Percentiles rank a stretch among this genome's conserved stretches.
Conservation (phyloP, 1,140 invertebrate genomes). For the Sycophaga agraensis region DNA sequence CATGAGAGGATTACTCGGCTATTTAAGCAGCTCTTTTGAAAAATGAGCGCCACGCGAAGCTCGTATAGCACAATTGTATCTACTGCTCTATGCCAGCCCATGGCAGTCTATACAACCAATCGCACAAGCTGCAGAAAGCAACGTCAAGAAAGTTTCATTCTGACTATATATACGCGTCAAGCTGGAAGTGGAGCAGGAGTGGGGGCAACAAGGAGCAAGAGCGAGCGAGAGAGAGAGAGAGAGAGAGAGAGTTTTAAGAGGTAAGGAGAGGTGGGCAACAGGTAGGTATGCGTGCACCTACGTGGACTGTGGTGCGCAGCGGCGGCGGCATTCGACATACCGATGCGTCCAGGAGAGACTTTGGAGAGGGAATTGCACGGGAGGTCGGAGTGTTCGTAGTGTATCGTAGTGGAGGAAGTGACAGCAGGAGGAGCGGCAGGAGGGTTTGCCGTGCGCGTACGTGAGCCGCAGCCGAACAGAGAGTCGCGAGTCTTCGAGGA, state of each 20-base stretch:
- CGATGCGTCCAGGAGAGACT: conserved; percentile 18
- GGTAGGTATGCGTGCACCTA: conserved; percentile 29
- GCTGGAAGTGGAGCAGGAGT: not conserved
- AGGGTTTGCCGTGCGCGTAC: no score
- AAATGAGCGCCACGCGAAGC: not conserved
- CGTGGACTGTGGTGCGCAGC: conserved; percentile 8
- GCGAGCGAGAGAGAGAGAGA: not conserved
- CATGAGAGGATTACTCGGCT: no score
- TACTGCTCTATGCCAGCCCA: no score
- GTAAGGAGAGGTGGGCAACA: conserved; percentile 13
- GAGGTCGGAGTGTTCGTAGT: not conserved
- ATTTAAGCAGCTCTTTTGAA: not conserved
- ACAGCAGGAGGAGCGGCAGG: not conserved
- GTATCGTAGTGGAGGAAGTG: conserved; percentile 6
- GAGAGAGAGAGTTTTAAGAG: not conserved
- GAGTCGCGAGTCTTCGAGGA: no score
- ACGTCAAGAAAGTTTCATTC: no score
- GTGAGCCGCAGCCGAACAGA: no score
- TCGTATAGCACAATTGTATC: not conserved
- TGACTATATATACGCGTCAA: no score
- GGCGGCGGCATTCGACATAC: conserved; percentile 12
- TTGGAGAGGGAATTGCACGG: conserved; percentile 8
- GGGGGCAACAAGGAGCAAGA: no score
- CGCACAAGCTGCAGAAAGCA: no score
- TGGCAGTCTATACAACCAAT: no score